Evolutionary conservation across 2,888 invertebrate species (phyloP), one percentile per base, ranked within the genome.

Genomic region (Suillia variegata): DNA sequence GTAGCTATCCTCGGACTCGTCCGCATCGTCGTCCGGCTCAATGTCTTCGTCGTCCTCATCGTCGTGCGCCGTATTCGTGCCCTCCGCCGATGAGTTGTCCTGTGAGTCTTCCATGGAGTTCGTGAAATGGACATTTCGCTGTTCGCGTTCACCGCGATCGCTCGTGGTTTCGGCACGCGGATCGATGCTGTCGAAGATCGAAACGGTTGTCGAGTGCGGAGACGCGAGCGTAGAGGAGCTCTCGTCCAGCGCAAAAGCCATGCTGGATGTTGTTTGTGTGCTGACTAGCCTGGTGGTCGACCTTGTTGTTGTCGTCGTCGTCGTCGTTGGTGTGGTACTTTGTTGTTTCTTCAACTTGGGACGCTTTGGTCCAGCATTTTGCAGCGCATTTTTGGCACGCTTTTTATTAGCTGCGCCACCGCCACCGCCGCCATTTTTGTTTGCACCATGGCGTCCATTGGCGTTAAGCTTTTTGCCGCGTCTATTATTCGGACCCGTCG

Each of bases 71-170:
- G 38, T 10, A n/a, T 10, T n/a, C 6, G 48, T 63, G 26, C 45
- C 60, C 18, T 48, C 62, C 17, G 67, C 65, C 56, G 64, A 61
- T 56, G 63, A 66, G 49, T 56, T 54, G 50, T 67, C 24, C 52
- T 49, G 54, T 12, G 59, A 58, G 18, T 50, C 55, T 65, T 65
- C 62, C 69, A 69, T 67, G 33, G 70, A 66, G 66, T 68, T 65
- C 62, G 65, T 65, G 45, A 18, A 18, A 62, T 67, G 73, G 15
- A 71, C 78, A 57, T 78, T 75, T 48, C 77, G 70, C 51, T 70
- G 69, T 54, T 70, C 70, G 34, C 70, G 73, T 57, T 79, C 77
- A 6, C 72, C 79, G 4, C 79, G 78, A 66, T 76, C 76, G 60
- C 79, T 78, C n/a, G 77, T 77, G 38, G 67, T 52, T 66, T 69